Percentiles rank a stretch among this genome's conserved stretches.
Evolutionary conservation across 2,888 invertebrate species (phyloP).

Genomic region (Charanyca ferruginea): DNA sequence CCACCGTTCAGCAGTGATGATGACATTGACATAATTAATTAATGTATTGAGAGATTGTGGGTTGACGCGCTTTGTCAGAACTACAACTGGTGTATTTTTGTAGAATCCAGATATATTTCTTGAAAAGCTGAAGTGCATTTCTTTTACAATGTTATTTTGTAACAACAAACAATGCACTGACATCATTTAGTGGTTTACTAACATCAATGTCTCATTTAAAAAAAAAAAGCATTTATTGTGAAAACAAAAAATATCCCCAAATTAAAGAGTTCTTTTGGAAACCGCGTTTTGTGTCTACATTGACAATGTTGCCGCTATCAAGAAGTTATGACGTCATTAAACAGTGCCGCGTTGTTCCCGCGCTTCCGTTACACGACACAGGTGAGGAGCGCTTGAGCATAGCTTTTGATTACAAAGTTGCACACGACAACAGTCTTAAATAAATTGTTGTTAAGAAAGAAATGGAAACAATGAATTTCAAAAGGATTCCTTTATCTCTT

Average conservation of each 20-base stretch:
- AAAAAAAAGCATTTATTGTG: conserved; percentile 3
- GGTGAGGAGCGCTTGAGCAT: conserved; percentile 58
- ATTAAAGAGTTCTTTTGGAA: background rate
- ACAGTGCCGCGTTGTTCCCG: conserved; percentile 50
- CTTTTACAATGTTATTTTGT: background rate
- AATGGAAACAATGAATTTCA: background rate
- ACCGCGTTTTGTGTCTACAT: conserved; percentile 2
- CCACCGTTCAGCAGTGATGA: too few relatives aligned
- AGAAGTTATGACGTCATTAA: conserved; percentile 49
- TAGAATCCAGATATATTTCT: background rate
- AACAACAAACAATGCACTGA: background rate
- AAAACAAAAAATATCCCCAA: background rate
- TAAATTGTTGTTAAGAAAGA: conserved; percentile 5
- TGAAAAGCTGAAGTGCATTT: background rate
- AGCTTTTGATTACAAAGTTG: conserved; percentile 29
- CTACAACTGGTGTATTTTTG: background rate
- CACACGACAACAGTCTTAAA: conserved; percentile 11
- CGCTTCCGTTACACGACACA: conserved; percentile 62
- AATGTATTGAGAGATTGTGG: background rate
- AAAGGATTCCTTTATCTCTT: background rate
- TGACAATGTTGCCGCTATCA: conserved; percentile 32
- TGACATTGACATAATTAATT: too few relatives aligned
- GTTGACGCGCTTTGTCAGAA: background rate
- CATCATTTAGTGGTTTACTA: background rate
- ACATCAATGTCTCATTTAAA: background rate